Evolutionary conservation across 1,140 invertebrate species (phyloP), one percentile per base, ranked within the genome.

Genomic region (Drosophila asahinai): DNA sequence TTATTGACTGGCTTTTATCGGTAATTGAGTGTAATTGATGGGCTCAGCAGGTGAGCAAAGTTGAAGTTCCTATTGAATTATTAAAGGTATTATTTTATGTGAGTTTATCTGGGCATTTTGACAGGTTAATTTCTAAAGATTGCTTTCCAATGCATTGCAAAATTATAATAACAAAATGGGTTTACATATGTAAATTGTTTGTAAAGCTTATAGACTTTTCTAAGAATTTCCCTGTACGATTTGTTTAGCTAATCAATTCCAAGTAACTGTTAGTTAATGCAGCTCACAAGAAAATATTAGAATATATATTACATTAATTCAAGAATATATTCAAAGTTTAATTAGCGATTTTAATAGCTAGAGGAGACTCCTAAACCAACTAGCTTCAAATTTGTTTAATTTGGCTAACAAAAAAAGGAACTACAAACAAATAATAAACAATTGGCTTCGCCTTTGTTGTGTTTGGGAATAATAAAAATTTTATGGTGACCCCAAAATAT

Each of bases 1-100:
- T 68, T 33, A 68, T 68, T 52, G 36, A 38, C 11, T 38, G 25
- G 9, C 19, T 27, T 38, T 15, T 30, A 48, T 40, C 17, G 47
- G 19, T 67, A 68, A 67, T 67, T 70, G 25, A 1, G 9, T 8
- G 19, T 38, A 27, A 70, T 36, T 38, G 15, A 70, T 55, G 15
- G 30, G 68, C 17, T 40, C 25, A 57, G 33, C 30, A 25, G 30
- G 33, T 42, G 30, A 19, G 11, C 27, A 30, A 67, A 33, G 36
- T 68, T 25, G 1, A 15, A 2, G 14, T 57, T 40, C 22, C 2
- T 38, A n/a, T 22, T 22, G 14, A 40, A 40, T 15, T 55, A 40
- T 22, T 38, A 5, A 5, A 5, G 7, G 8, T 40, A 22, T 40
- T 40, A 55, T 15, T 1, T 36, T 12, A 6, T 9, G 14, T 14